A percentile compares a stretch with the other conserved stretches of the same genome.
Conservation (phyloP, 2,888 invertebrate genomes). For the Serrognathus titanus region DNA sequence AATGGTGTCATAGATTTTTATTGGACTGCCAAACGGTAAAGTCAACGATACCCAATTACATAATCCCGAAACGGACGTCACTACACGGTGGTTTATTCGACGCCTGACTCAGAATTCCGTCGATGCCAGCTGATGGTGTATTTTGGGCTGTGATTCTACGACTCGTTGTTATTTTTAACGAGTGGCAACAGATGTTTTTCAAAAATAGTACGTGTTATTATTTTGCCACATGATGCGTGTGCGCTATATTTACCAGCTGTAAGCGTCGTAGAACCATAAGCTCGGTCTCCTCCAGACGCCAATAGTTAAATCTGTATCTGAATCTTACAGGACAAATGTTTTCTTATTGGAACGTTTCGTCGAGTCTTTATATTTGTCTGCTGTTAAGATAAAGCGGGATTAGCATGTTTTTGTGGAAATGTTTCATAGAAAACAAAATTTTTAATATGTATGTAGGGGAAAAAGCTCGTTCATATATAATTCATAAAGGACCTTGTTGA, state of each 20-base stretch:
- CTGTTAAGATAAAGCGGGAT: no score
- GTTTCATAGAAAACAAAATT: constrained; percentile 2
- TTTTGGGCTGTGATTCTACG: constrained; percentile 41
- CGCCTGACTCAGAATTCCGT: constrained; percentile 36
- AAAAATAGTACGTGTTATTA: constrained; percentile 32
- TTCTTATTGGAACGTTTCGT: no score
- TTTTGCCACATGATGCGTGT: constrained; percentile 28
- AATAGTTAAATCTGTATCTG: no score
- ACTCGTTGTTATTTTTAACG: constrained; percentile 40
- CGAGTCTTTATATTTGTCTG: no score
- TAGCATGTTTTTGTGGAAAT: no score
- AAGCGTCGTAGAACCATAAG: background rate
- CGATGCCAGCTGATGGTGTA: constrained; percentile 40
- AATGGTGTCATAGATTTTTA: constrained; percentile 17
- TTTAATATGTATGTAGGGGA: constrained; percentile 14
- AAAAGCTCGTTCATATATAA: constrained; percentile 12
- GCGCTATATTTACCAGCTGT: constrained; percentile 20
- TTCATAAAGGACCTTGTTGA: constrained; percentile 28
- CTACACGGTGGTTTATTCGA: constrained; percentile 31
- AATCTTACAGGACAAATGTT: no score
- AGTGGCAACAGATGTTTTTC: constrained; percentile 43
- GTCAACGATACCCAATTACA: constrained; percentile 10
- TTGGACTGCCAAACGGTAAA: background rate
- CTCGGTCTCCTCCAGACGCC: no score
- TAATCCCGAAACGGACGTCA: constrained; percentile 17